Evolutionary conservation across 2,797 vertebrate genomes (phyloP), one percentile per base, ranked within the genome.

Genomic region (Squalus acanthias): DNA sequence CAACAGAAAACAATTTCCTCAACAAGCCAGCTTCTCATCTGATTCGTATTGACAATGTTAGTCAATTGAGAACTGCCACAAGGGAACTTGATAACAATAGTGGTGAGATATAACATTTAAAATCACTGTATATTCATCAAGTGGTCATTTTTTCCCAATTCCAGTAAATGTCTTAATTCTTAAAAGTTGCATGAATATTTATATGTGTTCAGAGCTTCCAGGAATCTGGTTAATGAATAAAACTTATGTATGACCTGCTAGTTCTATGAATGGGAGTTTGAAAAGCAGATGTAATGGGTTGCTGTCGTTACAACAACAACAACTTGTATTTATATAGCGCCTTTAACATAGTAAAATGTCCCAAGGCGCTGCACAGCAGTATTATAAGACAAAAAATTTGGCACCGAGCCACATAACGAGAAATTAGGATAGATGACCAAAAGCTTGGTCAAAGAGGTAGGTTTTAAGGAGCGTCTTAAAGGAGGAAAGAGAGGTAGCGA

Each of bases 121-220:
- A 13, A 33, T 89, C 24, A 29, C 53, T 89, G 12, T 60, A 33
- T 24, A 60, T 60, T 85, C 46, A 85, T 22, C 82, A 50, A 85
- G 46, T 85, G 82, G 46, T 50, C 22, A 85, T 85, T 85, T 22
- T 60, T 60, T 60, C 29, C 24, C 24, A 89, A 29, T 89, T 89
- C 29, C 87, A 8, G 29, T 13, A 60, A 89, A 60, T 29, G 12
- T 89, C 50, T 50, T 50, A 33, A 15, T 13, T 33, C 57, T 57
- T 33, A 89, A 60, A 89, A 89, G 26, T 57, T 57, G 53, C 87
- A 89, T 89, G 29, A 89, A 89, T 89, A 89, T 89, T 89, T 89
- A 26, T 26, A 9, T 72, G 29, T 89, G 24, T 33, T 60, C 26
- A 15, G 26, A 3, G 20, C 20, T 88, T 88, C 82, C 50, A 88